Evolutionary conservation across 2,888 invertebrate genomes (phyloP), one percentile per base, ranked within the genome.

Genomic region (Scaptodrosophila latifasciaeformis): DNA sequence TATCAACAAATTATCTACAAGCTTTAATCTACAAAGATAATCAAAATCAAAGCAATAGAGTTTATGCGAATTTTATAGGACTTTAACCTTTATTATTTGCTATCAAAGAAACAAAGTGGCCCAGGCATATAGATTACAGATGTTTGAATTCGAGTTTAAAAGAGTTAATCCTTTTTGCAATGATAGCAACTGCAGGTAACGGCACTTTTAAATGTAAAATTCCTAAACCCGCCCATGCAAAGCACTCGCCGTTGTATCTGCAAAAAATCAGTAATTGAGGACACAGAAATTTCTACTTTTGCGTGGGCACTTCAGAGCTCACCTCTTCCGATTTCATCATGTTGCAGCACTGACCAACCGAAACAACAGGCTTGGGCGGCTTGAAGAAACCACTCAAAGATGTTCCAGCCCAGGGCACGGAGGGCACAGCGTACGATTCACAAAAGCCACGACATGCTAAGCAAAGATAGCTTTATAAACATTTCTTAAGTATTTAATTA

Each of bases 371-470:
- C 74, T 92, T 90, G 19, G 88, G 86, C 3, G 88, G 87, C 64
- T 89, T 89, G 12, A 79, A 78, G 2, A 80, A 58, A 7, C 75
- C 71, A 0, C 35, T 37, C 1, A 49, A 7, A 2, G 54, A 29
- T 9, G 62, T 53, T n/a, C 59, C 54, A n/a, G 62, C 62, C 62
- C 77, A 77, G 2, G 83, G 82, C 45, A 90, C 88, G 63, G 94
- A 93, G 0, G 96, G 95, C 39, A 95, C 90, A 1, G 96, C 92
- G 90, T 93, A 95, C 2, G 95, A 95, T 81, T 93, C 92, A 85
- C 96, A 96, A 86, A 90, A 95, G 0, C 96, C 96, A 12, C 94
- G 90, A 82, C 96, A 95, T 0, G 94, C 95, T n/a, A n/a, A n/a
- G n/a, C n/a, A n/a, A n/a, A n/a, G n/a, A n/a, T n/a, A n/a, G n/a